Base-by-base conservation (phyloP, 2,113 vertebrate species). In the Lethenteron camtschaticum region DNA sequence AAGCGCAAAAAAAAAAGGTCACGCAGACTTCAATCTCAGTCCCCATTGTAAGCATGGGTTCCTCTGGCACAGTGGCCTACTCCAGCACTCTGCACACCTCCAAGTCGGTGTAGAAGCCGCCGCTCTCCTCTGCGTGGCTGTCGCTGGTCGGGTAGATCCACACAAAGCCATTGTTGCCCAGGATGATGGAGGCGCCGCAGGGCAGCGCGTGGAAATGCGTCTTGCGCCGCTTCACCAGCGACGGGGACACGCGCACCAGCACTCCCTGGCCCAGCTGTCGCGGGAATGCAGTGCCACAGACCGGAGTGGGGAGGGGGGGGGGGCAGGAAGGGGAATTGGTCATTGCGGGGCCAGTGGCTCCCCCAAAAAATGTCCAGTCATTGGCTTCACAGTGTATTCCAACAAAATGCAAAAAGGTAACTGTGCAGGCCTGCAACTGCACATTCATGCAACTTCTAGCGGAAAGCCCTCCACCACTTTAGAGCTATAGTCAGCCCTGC, bases 201-300 rank as follows among this genome's bases (percentile, higher is more conserved):
- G 87, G 86, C 72, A 99, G 75, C 74, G 96, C 88, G 4, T 99
- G 92, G 78, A 99, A 96, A 74, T 96, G 92, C 14, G 88, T 91
- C 79, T 99, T 99, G 76, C 95, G 89, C 58, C 90, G 84, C 73
- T 91, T 96, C 73, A 96, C 84, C 7, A 96, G 79, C 16, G 92
- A 94, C 1, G 94, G 94, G 0, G 94, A 92, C 2, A 95, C 84
- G 76, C 86, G 86, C 12, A 99, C 85, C 9, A 96, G 76, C 58
- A 95, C 88, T 4, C 94, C 94, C 75, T 99, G 92, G 58, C 85
- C 87, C 59, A 96, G 81, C 92, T 96, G 71, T 57, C 70, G 69
- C 68, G 3, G 68, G 56, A 12, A 55, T 66, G 66, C 60, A 18
- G 57, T 70, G 56, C 12, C 11, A 41, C 41, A 41, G 41, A 41